These are phyloP conservation scores for Orgyia antiqua DNA, from an alignment of 2,888 invertebrate genomes.

Conservation along the genomic window DNA sequence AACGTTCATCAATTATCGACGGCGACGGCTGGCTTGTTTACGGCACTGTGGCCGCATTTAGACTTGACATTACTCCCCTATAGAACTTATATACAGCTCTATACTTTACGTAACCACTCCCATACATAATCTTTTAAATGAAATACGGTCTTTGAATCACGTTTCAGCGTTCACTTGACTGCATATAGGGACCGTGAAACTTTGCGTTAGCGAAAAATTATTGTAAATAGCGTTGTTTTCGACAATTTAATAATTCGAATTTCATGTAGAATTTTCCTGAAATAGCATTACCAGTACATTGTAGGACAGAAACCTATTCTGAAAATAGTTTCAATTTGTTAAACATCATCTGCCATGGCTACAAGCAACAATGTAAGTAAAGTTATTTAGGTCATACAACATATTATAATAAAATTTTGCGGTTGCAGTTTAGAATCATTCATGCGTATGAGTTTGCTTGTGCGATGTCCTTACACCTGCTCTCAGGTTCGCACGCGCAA, in stretches of 20 bases:
- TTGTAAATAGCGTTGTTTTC: no score
- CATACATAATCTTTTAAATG: neutral
- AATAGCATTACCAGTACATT: no score
- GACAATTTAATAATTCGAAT: no score
- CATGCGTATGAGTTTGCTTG: constrained; percentile 30
- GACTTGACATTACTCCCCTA: constrained; percentile 58
- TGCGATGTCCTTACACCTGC: constrained; percentile 46
- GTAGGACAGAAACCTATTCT: no score
- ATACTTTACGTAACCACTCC: neutral
- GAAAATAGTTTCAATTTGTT: no score
- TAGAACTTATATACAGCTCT: constrained; percentile 17
- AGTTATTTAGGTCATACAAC: neutral
- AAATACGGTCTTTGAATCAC: neutral
- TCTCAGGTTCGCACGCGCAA: constrained; percentile 64
- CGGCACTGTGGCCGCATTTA: constrained; percentile 70
- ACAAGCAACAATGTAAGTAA: constrained; percentile 7
- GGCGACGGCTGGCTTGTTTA: constrained; percentile 67
- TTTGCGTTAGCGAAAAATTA: no score
- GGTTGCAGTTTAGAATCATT: constrained; percentile 16
- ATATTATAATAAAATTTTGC: constrained; percentile 4
- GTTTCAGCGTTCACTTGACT: no score
- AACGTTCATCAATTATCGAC: constrained; percentile 75
- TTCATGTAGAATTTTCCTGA: no score
- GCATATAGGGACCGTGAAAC: no score
- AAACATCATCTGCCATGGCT: no score